Conservation (phyloP, 1,140 invertebrate genomes). For the Amphibalanus amphitrite region DNA sequence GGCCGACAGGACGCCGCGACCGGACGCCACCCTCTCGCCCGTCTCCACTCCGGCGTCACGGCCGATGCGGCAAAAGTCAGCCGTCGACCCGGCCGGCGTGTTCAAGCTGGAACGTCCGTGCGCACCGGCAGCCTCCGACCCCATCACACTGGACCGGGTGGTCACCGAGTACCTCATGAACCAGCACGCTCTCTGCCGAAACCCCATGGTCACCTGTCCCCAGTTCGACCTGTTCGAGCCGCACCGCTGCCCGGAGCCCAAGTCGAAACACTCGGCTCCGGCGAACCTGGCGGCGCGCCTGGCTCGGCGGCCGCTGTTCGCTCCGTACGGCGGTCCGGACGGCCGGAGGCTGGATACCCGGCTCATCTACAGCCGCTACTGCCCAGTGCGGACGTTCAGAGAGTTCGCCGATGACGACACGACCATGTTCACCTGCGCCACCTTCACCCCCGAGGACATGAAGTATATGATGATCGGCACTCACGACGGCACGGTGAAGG, state of each 20-base stretch:
- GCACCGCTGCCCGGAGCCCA: constrained; percentile 81
- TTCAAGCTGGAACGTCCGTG: constrained; percentile 21
- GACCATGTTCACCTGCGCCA: constrained; percentile 13
- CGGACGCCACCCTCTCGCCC: too few species aligned
- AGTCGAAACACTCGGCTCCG: constrained; percentile 47
- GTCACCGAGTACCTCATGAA: constrained; percentile 90
- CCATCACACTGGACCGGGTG: constrained; percentile 69
- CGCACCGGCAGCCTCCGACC: constrained; percentile 21
- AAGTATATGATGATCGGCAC: constrained; percentile 18
- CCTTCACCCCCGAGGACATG: constrained; percentile 16
- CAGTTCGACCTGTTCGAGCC: constrained; percentile 71
- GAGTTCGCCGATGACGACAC: constrained; percentile 4
- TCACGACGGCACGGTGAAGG: constrained; percentile 35
- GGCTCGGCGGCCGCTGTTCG: constrained; percentile 19
- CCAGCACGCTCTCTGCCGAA: constrained; percentile 84
- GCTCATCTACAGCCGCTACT: constrained; percentile 74
- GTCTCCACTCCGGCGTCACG: too few species aligned
- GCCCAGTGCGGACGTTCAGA: constrained; percentile 51
- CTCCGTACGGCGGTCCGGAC: constrained; percentile 30
- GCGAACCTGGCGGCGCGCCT: constrained; percentile 46
- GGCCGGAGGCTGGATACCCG: constrained; percentile 48
- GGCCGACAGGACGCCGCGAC: too few species aligned
- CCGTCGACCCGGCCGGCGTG: too few species aligned
- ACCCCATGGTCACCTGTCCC: constrained; percentile 76
- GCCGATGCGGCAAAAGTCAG: too few species aligned